phyloP scores from a whole-genome alignment of 2,113 vertebrate genomes.

The Microtus richardsoni region DNA sequence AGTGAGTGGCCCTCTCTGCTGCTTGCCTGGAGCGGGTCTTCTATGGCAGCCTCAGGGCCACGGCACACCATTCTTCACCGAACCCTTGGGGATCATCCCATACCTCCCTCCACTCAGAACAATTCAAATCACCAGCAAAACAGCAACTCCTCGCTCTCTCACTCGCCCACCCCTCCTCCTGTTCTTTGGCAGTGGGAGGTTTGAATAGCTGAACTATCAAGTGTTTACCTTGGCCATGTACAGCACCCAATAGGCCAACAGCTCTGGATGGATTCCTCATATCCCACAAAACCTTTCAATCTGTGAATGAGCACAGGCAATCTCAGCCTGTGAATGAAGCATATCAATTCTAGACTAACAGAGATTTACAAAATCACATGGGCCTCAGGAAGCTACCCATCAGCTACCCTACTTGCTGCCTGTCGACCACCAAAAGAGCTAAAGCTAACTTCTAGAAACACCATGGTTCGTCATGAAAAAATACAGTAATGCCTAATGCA shows the following conservation, averaged over 20 bases:
- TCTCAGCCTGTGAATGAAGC: constrained; percentile 13
- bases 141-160: not conserved
- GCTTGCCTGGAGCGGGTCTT: not conserved
- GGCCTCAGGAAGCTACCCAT: not conserved
- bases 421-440: not conserved
- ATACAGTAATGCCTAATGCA: not conserved
- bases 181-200: not conserved
- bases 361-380: not conserved
- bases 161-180: not conserved
- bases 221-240: not conserved
- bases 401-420: not conserved
- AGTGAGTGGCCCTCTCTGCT: not conserved
- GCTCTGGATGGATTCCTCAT: not conserved
- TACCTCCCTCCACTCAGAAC: not conserved
- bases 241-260: not conserved
- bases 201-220: not conserved
- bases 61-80: not conserved
- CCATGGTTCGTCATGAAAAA: no score
- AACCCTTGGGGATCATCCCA: not conserved
- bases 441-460: not conserved
- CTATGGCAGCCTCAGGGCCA: not conserved
- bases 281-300: not conserved
- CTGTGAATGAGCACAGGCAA: not conserved
- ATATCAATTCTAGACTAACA: constrained; percentile 21
- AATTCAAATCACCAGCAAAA: constrained; percentile 3